Evolutionary conservation across 2,113 vertebrate genomes (phyloP).

Genomic region (Labrus mixtus): DNA sequence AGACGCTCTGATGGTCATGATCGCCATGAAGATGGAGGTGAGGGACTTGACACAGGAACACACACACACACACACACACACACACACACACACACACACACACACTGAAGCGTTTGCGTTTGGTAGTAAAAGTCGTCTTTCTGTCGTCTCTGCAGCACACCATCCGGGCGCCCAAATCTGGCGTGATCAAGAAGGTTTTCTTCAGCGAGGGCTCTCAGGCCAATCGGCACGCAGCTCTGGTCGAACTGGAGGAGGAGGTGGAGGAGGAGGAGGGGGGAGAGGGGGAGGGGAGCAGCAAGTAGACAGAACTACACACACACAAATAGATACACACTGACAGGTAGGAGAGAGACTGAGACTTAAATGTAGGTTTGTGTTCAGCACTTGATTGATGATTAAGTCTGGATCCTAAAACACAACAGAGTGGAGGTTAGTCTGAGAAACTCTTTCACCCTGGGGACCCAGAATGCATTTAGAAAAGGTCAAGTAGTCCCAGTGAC

Average conservation of each 20-base stretch:
- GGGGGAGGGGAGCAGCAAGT: constrained; percentile 73
- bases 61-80: no score
- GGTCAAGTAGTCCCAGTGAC: neutral
- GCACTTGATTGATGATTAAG: neutral
- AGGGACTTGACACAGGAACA: constrained; percentile 32
- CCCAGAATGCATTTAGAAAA: neutral
- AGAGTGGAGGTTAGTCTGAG: neutral
- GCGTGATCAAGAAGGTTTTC: constrained; percentile 91
- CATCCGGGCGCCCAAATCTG: constrained; percentile 91
- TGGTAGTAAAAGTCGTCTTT: neutral
- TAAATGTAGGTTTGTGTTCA: neutral
- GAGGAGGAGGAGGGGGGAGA: constrained; percentile 78
- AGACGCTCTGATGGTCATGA: constrained; percentile 95
- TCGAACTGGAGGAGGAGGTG: constrained; percentile 89
- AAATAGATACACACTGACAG: neutral
- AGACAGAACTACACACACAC: neutral
- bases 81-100: no score
- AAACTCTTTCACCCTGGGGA: neutral
- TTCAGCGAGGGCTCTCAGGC: constrained; percentile 93
- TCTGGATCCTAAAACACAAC: constrained; percentile 1
- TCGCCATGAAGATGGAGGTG: constrained; percentile 99
- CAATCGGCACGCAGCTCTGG: constrained; percentile 86
- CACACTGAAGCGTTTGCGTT: no score
- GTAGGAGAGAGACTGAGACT: constrained; percentile 13
- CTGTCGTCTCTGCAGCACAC: constrained; percentile 85